Conservation (phyloP, 2,888 invertebrate genomes). For the Scaptomyza parva region DNA sequence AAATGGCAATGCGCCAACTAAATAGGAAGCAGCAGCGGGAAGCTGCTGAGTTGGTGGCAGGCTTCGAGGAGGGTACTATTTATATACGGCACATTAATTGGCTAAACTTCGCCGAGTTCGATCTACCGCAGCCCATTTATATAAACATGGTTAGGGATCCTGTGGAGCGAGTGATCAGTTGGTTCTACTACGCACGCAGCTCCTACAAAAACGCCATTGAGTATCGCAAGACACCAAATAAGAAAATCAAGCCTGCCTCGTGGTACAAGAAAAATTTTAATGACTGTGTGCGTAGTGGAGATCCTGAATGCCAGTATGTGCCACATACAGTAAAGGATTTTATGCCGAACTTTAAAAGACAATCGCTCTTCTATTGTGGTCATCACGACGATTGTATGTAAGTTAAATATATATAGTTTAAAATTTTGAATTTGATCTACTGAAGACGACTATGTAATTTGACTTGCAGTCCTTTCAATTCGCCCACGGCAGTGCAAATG, state of each 20-base stretch:
- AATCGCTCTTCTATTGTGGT: conserved; percentile 95
- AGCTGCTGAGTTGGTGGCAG: conserved; percentile 86
- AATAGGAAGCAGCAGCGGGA: conserved; percentile 25
- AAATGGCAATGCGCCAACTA: conserved; percentile 35
- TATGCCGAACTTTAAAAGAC: conserved; percentile 92
- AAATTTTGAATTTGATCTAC: background rate
- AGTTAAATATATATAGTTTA: conserved; percentile 83
- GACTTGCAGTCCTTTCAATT: conserved; percentile 90
- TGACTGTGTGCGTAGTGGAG: conserved; percentile 92
- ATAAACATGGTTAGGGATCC: conserved; percentile 95
- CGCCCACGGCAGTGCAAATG: conserved; percentile 91
- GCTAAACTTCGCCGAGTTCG: conserved; percentile 92
- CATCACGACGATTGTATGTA: conserved; percentile 93
- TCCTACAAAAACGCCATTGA: conserved; percentile 86
- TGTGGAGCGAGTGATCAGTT: conserved; percentile 94
- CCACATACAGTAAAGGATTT: conserved; percentile 87
- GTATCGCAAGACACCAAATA: conserved; percentile 92
- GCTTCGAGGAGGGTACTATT: conserved; percentile 90
- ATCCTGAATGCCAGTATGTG: conserved; percentile 92
- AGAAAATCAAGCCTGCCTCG: conserved; percentile 81
- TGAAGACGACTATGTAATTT: conserved; percentile 10
- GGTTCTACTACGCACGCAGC: conserved; percentile 93
- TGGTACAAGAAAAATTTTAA: conserved; percentile 89
- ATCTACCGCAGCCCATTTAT: conserved; percentile 90
- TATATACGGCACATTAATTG: conserved; percentile 94